Evolutionary conservation across 2,888 invertebrate species (phyloP), one percentile per base, ranked within the genome.

Genomic region (Chirona hameri): DNA sequence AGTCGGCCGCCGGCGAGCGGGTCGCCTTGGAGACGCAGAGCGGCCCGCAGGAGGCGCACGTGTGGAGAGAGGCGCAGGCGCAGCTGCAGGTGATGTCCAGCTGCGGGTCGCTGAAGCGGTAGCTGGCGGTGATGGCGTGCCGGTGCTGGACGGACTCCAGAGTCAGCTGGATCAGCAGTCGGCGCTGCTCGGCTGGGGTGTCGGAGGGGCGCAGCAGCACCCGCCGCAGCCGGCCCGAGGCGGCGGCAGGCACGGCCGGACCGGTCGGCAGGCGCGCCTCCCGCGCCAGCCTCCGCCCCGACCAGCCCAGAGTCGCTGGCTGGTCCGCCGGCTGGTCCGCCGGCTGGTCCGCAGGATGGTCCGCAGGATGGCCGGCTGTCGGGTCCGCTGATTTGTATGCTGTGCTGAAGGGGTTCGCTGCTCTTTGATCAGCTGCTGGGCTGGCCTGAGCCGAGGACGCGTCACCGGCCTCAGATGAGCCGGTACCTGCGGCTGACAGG

Each of bases 11-110:
- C 80, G 80, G 27, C 76, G 76, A 39, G 1, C 4, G 9, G 9
- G 24, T 15, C 76, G 76, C 39, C 76, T 76, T 76, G 39, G 76
- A 76, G n/a, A 80, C 80, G 48, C 80, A 80, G 5, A 55, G 48
- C 15, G 80, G 15, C 14, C 80, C 80, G 52, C 80, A 80, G n/a
- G 80, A 1, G 14, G 80, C 12, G 29, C 80, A 80, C 29, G 27
- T 29, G 52, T 80, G 80, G 15, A 80, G 48, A 12, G 80, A 52
- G 80, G 80, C 80, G 52, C 80, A 80, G 14, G 80, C 80, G 80
- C 80, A 80, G 12, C 52, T 80, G 80, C 80, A 80, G 27, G 80
- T 52, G 27, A 80, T 52, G 52, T 9, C 21, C 52, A 80, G 27
- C 29, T 21, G 52, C 52, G 80, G 80, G 27, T 80, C 80, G 80